Conservation (phyloP, 2,888 invertebrate genomes). For the Gasteruption jaculator region DNA sequence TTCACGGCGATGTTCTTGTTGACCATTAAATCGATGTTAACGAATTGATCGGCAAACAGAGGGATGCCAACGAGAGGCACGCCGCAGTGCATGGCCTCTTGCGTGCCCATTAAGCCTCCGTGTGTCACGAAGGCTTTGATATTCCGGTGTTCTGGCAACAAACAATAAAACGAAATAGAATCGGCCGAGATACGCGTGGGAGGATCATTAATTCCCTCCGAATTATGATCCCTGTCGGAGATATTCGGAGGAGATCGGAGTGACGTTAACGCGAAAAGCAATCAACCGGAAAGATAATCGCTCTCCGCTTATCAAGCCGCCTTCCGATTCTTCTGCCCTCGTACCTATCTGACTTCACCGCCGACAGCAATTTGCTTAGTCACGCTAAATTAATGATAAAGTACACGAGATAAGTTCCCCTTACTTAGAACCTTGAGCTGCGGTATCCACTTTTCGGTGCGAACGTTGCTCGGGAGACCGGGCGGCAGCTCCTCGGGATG, state of each 20-base stretch:
- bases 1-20: conserved; percentile 32
- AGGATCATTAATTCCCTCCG: no score
- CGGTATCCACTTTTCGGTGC: conserved; percentile 34
- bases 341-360: no score
- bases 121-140: conserved; percentile 43
- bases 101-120: conserved; percentile 43
- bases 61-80: conserved; percentile 45
- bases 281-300: no score
- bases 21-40: conserved; percentile 33
- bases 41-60: conserved; percentile 41
- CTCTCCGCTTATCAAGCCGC: no score
- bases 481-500: conserved; percentile 30
- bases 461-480: conserved; percentile 36
- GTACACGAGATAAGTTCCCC: no score
- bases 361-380: no score
- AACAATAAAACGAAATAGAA: neutral
- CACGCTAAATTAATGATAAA: neutral
- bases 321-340: no score
- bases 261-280: no score
- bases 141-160: conserved; percentile 39
- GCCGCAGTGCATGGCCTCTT: conserved; percentile 40
- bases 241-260: no score
- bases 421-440: conserved; percentile 40
- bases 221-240: no score
- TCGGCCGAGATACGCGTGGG: no score